Evolutionary conservation across 2,797 vertebrate genomes (phyloP).

Genomic region (Tympanoctomys barrerae): DNA sequence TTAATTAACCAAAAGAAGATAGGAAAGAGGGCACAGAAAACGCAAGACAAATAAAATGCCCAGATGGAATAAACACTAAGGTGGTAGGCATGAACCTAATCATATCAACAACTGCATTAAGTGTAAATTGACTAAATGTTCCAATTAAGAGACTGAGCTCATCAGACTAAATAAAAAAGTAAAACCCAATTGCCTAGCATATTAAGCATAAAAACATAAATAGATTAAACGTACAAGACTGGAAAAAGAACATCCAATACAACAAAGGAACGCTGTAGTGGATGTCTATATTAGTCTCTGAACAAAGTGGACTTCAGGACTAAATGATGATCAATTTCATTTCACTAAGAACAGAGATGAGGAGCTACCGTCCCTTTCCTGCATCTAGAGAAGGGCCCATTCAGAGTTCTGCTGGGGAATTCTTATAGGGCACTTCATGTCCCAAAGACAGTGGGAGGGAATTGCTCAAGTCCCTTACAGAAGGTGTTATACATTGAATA

Average conservation of each 20-base stretch:
- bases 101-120: background rate
- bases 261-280: background rate
- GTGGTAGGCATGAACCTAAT: background rate
- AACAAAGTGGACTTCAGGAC: background rate
- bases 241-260: background rate
- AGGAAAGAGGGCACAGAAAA: background rate
- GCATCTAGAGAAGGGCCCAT: background rate
- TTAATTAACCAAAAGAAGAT: background rate
- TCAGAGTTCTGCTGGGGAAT: background rate
- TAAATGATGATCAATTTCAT: background rate
- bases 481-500: background rate
- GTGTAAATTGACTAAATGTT: background rate
- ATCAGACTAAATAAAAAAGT: background rate
- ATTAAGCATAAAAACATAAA: background rate
- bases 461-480: background rate
- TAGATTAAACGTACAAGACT: background rate
- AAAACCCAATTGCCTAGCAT: background rate
- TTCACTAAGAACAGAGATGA: background rate
- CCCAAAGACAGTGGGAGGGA: background rate
- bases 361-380: background rate
- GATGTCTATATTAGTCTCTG: background rate
- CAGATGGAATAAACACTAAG: background rate
- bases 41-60: background rate
- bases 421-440: background rate
- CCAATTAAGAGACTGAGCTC: background rate